Percentiles rank a stretch among this genome's conserved stretches.
phyloP scores from a whole-genome alignment of 2,113 vertebrate species.

The Poecile atricapillus region DNA sequence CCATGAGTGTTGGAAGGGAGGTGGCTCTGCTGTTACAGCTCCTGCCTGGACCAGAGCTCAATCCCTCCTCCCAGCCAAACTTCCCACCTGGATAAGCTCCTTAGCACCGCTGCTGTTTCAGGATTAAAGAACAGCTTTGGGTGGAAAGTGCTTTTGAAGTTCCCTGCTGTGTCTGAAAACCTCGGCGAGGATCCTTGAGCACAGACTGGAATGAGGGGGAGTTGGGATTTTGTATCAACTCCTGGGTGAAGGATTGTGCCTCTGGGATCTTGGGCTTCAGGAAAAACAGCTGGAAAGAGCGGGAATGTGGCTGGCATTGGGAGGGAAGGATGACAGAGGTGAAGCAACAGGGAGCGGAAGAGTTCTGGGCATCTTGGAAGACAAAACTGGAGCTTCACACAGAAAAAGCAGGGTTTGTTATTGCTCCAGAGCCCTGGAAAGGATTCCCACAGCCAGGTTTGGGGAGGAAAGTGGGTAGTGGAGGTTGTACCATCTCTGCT shows the following conservation, averaged over 20 bases:
- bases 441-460: accelerated
- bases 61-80: background rate
- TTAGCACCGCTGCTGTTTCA: background rate
- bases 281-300: background rate
- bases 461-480: background rate
- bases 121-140: background rate
- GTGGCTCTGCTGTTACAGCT: background rate
- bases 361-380: background rate
- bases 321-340: background rate
- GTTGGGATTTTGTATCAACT: background rate
- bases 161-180: background rate
- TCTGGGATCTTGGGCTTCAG: background rate
- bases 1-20: accelerated
- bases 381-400: background rate
- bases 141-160: background rate
- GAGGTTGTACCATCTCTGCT: background rate
- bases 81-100: background rate
- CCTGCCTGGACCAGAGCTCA: background rate
- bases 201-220: background rate
- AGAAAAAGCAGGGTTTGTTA: background rate
- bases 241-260: background rate
- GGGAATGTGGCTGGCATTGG: accelerated
- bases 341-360: background rate
- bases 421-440: background rate
- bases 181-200: background rate